These are phyloP conservation scores for Actinia equina DNA, from an alignment of 64 coral and sea anemone species.

Conservation along the genomic window DNA sequence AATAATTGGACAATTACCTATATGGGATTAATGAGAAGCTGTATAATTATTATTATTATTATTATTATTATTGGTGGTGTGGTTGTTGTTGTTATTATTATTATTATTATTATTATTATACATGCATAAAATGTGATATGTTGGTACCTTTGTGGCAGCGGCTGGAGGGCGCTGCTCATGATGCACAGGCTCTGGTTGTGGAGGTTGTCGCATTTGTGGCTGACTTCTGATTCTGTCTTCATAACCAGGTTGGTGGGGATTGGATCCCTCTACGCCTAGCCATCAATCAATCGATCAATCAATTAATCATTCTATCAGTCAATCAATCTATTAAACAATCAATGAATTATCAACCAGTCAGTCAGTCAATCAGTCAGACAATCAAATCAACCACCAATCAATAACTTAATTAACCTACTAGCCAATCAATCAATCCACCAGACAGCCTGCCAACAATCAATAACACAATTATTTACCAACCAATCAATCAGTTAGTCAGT, in stretches of 20 bases:
- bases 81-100: no score
- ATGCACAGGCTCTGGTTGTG: background rate
- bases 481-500: background rate
- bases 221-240: conserved; percentile 27
- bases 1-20: no score
- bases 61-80: no score
- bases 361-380: background rate
- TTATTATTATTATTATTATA: no score
- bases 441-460: no score
- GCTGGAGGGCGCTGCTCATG: conserved; percentile 28
- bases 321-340: background rate
- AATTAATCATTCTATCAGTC: background rate
- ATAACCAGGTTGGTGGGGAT: conserved; percentile 56
- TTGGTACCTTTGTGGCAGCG: background rate
- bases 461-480: background rate
- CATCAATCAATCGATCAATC: background rate
- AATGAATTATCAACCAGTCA: background rate
- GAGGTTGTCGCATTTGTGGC: conserved; percentile 18
- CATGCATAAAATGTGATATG: no score
- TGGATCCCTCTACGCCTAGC: conserved; percentile 48
- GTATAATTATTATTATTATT: no score
- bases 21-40: no score
- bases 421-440: background rate
- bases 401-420: background rate
- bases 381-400: background rate